Base-by-base conservation (phyloP, 2,797 vertebrate species). In the Arctocebus calabarensis region DNA sequence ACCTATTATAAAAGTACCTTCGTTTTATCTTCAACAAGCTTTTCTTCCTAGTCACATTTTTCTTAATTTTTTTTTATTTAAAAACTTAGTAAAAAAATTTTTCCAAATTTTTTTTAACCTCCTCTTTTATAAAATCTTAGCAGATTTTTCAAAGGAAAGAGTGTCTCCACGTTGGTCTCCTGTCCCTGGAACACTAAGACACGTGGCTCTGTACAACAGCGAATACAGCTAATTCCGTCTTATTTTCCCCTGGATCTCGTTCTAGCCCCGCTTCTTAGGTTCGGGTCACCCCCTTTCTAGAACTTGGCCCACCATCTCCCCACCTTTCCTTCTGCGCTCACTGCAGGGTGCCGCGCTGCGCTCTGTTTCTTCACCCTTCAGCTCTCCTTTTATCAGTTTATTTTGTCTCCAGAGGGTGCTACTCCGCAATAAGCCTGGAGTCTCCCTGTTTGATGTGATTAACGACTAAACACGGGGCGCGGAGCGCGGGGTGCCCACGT, bases 311-410 rank as follows among this genome's bases (percentile, higher is more conserved):
- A 37, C 32, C 5, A 17, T 37, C 29, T 45, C 13, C 32, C 59
- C 43, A 5, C 0, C 3, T 62, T 84, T 23, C 52, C 37, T 40
- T 62, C 34, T 78, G 32, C 14, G 20, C 68, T 34, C 4, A 43
- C 14, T 1, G 6, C 37, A 11, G 14, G 14, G 2, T 3, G 13
- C 57, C 12, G 4, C 2, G 45, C 34, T 34, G 11, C 11, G 3
- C 78, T 10, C 34, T n/a, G 29, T 34, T 22, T 55, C 3, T 43
- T 77, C 70, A 20, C 19, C 32, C 29, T n/a, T 7, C 43, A 59
- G 12, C 32, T 14, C 25, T 91, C 55, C 23, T 6, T 29, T 43
- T 9, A 25, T 59, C 34, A 19, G 19, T 77, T 79, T 20, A 23
- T 59, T 86, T 59, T 43, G 14, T 34, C 82, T 48, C 34, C 22